Conservation (phyloP, 2,888 invertebrate genomes). For the Watsonalla binaria region DNA sequence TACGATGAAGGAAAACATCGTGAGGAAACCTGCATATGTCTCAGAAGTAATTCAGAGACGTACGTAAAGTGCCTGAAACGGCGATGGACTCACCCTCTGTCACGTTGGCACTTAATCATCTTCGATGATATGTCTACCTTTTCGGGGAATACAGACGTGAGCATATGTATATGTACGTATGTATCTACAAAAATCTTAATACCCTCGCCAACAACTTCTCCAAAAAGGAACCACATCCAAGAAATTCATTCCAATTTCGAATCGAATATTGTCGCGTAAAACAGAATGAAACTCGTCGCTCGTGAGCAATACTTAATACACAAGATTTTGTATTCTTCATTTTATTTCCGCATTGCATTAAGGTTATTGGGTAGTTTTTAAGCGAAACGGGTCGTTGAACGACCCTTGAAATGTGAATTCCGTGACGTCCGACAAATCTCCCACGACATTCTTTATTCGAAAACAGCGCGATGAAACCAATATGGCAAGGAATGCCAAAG, state of each 20-base stretch:
- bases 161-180: too few relatives aligned
- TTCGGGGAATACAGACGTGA: too few relatives aligned
- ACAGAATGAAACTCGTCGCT: slow-evolving; percentile 20
- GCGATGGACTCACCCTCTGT: too few relatives aligned
- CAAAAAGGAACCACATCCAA: too few relatives aligned
- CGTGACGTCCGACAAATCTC: slow-evolving; percentile 39
- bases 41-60: too few relatives aligned
- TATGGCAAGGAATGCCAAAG: not conserved
- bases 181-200: too few relatives aligned
- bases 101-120: too few relatives aligned
- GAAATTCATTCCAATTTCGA: slow-evolving; percentile 7
- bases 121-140: too few relatives aligned
- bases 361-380: slow-evolving; percentile 47
- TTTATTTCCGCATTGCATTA: slow-evolving; percentile 52
- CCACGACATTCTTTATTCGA: slow-evolving; percentile 31
- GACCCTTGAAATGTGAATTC: slow-evolving; percentile 40
- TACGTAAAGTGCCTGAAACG: too few relatives aligned
- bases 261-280: slow-evolving; percentile 17
- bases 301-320: slow-evolving; percentile 34
- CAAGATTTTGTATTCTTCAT: slow-evolving; percentile 45
- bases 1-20: too few relatives aligned
- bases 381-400: slow-evolving; percentile 38
- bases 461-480: slow-evolving; percentile 16
- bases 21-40: too few relatives aligned
- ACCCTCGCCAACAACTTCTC: too few relatives aligned